Conservation (phyloP, 1,140 invertebrate species). For the Drosophila ercepeae region DNA sequence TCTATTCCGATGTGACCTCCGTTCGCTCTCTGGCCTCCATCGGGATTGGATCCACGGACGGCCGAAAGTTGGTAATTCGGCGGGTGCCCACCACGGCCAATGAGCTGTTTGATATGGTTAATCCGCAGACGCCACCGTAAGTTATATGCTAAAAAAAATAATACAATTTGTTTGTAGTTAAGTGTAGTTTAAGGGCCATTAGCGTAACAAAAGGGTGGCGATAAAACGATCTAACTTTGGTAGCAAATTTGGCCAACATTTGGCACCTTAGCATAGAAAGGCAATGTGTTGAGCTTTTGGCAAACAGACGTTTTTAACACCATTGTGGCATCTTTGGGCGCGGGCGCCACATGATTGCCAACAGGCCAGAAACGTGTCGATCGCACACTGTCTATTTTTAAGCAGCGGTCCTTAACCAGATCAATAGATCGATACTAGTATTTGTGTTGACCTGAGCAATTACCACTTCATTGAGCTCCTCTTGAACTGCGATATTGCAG, state of each 20-base stretch:
- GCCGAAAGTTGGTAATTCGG: slow-evolving; percentile 91
- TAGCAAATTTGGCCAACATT: slow-evolving; percentile 71
- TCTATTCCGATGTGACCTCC: slow-evolving; percentile 87
- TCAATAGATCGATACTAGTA: slow-evolving; percentile 52
- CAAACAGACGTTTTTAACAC: slow-evolving; percentile 67
- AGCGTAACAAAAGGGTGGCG: slow-evolving; percentile 42
- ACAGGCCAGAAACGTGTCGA: slow-evolving; percentile 17
- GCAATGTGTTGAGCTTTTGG: slow-evolving; percentile 35
- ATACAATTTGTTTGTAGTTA: background rate
- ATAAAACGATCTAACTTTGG: slow-evolving; percentile 56
- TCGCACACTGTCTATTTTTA: slow-evolving; percentile 60
- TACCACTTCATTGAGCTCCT: slow-evolving; percentile 39
- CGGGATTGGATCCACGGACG: slow-evolving; percentile 93
- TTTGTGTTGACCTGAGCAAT: slow-evolving; percentile 57
- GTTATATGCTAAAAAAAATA: slow-evolving; percentile 83
- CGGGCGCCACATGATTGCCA: slow-evolving; percentile 49
- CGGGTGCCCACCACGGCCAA: slow-evolving; percentile 92
- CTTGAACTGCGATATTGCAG: slow-evolving; percentile 9
- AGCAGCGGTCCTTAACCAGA: slow-evolving; percentile 69
- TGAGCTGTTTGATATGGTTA: slow-evolving; percentile 91
- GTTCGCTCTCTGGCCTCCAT: slow-evolving; percentile 91
- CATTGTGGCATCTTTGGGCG: slow-evolving; percentile 51
- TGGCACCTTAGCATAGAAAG: slow-evolving; percentile 52
- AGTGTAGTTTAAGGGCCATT: slow-evolving; percentile 47
- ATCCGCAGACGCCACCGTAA: slow-evolving; percentile 92